Evolutionary conservation across 2,113 vertebrate genomes (phyloP), one percentile per base, ranked within the genome.

Genomic region (Chloropsis hardwickii): DNA sequence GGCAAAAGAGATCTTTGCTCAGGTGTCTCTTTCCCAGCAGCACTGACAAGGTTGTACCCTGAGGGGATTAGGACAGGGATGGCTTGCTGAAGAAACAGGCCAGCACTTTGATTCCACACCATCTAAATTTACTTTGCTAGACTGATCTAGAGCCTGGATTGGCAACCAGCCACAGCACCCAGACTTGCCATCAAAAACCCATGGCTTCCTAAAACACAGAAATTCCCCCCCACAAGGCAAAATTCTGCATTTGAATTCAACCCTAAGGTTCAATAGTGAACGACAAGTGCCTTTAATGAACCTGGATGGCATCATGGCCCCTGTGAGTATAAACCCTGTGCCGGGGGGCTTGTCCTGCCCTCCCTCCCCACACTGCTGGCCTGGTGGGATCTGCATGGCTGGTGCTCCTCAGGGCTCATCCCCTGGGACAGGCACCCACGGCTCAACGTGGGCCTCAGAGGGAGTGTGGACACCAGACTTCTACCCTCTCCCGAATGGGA

Each of bases 241-340:
- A 73, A 14, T 4, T 83, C 33, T 86, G 61, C 4, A 5, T 23
- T 51, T 81, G 23, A 16, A n/a, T 58, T 88, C 48, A 77, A 29
- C 5, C 33, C 42, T 2, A 1, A 60, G 23, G 60, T 24, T 83
- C 9, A 13, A 0, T 13, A 29, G 11, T 14, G 57, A 67, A 60
- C 9, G 39, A 45, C 7, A 62, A 54, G 11, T 11, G 25, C 13
- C 3, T 48, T 58, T 16, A 66, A 47, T 12, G 21, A 86, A 22
- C 24, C 18, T 74, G 60, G 33, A 77, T 81, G 53, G 66, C 28
- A 57, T 44, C 51, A 27, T 0, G 6, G 53, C 14, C 58, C 3
- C 1, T 31, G 31, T 0, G 14, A 54, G 24, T n/a, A 44, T 14
- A 54, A 70, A 42, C 0, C 7, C 5, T 1, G 1, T 33, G n/a